phyloP scores from a whole-genome alignment of 2,797 vertebrate species.

The Allobates femoralis region DNA sequence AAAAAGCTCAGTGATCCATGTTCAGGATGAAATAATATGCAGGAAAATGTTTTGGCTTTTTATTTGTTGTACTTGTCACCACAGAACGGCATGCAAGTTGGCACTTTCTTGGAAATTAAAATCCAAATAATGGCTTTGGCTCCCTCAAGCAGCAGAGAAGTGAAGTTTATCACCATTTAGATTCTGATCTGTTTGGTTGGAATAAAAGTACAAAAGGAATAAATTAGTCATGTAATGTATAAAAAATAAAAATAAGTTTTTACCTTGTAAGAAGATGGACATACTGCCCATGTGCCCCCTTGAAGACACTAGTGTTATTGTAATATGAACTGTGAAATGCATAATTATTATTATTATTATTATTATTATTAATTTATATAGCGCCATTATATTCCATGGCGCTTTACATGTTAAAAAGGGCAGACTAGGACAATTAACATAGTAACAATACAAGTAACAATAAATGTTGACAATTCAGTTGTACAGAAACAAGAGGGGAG shows the following conservation, averaged over 20 bases:
- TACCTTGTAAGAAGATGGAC: too few relatives aligned
- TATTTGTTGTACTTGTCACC: constrained; percentile 17
- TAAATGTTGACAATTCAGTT: too few relatives aligned
- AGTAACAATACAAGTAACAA: too few relatives aligned
- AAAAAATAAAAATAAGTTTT: not conserved
- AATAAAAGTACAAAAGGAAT: not conserved
- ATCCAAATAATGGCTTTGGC: constrained; percentile 23
- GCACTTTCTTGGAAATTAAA: constrained; percentile 1
- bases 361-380: too few relatives aligned
- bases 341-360: too few relatives aligned
- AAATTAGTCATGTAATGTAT: not conserved
- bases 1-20: not conserved
- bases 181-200: not conserved
- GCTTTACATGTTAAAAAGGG: too few relatives aligned
- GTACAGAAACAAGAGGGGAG: too few relatives aligned
- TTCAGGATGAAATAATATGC: not conserved
- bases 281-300: too few relatives aligned
- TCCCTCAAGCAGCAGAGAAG: constrained; percentile 18
- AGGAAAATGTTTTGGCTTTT: constrained; percentile 21
- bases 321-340: too few relatives aligned
- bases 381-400: too few relatives aligned
- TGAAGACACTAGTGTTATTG: too few relatives aligned
- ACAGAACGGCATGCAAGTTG: constrained; percentile 6
- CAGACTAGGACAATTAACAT: too few relatives aligned
- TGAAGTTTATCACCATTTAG: constrained; percentile 5